These are phyloP conservation scores for Labeo catla DNA, from an alignment of 2,113 vertebrate species.

Conservation along the genomic window DNA sequence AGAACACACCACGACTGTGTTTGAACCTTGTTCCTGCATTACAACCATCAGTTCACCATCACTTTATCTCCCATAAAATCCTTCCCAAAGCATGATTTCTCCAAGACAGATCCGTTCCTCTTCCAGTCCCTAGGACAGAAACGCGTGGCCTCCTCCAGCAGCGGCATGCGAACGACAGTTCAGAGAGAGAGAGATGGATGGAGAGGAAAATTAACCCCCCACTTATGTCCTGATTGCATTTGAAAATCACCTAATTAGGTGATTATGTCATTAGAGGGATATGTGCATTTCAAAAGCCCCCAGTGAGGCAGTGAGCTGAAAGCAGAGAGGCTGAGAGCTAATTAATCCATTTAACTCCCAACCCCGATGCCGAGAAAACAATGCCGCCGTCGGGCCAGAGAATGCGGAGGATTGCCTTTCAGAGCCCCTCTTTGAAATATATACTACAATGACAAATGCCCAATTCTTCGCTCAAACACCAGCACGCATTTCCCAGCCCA, in stretches of 20 bases:
- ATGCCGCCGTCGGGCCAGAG: constrained; percentile 73
- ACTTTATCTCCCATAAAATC: not conserved
- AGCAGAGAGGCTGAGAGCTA: constrained; percentile 87
- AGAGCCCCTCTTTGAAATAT: constrained; percentile 86
- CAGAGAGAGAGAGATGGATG: constrained; percentile 68
- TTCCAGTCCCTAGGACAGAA: constrained; percentile 24
- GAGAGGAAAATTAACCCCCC: constrained; percentile 79
- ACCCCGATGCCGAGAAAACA: constrained; percentile 78
- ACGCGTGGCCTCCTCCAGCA: constrained; percentile 47
- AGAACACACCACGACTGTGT: not conserved
- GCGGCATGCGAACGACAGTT: constrained; percentile 64
- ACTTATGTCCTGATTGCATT: constrained; percentile 79
- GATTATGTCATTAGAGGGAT: constrained; percentile 93
- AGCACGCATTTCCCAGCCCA: constrained; percentile 62
- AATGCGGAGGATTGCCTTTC: constrained; percentile 84
- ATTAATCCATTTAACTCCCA: constrained; percentile 91
- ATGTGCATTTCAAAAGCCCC: constrained; percentile 82
- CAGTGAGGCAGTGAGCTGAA: constrained; percentile 83
- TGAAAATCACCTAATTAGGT: constrained; percentile 90
- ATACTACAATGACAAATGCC: constrained; percentile 81
- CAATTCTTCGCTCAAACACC: constrained; percentile 69
- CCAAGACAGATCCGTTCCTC: not conserved
- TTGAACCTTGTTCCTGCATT: not conserved
- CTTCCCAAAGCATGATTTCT: constrained; percentile 17
- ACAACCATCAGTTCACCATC: not conserved